Evolutionary conservation across 1,140 invertebrate species (phyloP).

Genomic region (Trichomalopsis sarcophagae): DNA sequence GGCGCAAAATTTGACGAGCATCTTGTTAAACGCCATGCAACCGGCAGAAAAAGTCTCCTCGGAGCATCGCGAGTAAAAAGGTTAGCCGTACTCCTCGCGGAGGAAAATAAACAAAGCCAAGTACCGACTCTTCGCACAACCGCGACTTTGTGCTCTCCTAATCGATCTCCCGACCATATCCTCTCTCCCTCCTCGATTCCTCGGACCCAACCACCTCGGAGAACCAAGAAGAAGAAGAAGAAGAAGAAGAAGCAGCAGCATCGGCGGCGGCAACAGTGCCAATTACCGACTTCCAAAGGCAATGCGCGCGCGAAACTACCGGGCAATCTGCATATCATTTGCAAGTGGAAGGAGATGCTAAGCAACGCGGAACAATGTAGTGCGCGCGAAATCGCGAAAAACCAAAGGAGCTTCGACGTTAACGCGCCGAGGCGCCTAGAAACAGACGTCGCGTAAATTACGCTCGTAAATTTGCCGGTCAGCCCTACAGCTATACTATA

Average conservation of each 20-base stretch:
- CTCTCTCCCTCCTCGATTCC: constrained; percentile 1
- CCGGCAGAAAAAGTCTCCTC: neutral
- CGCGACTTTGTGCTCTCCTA: constrained; percentile 9
- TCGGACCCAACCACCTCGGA: constrained; percentile 9
- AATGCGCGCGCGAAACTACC: constrained; percentile 39
- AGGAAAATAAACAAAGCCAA: neutral
- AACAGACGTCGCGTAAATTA: constrained; percentile 54
- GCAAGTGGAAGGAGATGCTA: constrained; percentile 38
- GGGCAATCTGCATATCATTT: constrained; percentile 49
- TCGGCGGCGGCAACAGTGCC: constrained; percentile 15
- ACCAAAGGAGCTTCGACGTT: constrained; percentile 22
- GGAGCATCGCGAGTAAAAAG: neutral
- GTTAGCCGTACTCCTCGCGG: neutral
- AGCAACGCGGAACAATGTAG: constrained; percentile 33
- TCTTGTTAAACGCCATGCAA: too few relatives aligned
- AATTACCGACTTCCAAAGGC: constrained; percentile 35
- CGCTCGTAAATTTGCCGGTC: constrained; percentile 54
- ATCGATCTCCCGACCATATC: constrained; percentile 29
- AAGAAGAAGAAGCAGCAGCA: neutral
- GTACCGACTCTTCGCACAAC: neutral
- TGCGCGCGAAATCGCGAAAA: constrained; percentile 39
- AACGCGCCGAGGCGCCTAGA: constrained; percentile 36
- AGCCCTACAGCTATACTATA: neutral
- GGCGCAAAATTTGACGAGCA: too few relatives aligned
- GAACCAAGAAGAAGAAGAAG: neutral